A percentile compares a stretch with the other conserved stretches of the same genome.
phyloP scores from a whole-genome alignment of 1,140 invertebrate genomes.

The Amphibalanus amphitrite region DNA sequence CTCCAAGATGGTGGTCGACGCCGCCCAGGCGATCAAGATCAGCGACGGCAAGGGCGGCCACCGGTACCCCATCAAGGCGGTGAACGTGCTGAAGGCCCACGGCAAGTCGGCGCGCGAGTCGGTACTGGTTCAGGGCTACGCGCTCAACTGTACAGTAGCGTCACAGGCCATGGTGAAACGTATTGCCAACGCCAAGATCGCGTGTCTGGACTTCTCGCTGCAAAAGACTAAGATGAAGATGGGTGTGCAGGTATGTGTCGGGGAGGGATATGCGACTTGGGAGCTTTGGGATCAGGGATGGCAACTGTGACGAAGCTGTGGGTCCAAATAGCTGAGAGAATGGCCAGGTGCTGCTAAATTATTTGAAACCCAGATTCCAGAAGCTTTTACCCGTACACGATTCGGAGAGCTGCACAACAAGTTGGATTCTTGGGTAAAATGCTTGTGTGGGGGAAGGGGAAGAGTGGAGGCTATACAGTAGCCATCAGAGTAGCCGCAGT shows the following conservation, averaged over 20 bases:
- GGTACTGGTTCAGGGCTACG: slow-evolving; percentile 77
- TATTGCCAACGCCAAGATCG: slow-evolving; percentile 87
- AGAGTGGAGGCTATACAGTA: too few species aligned
- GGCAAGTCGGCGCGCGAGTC: slow-evolving; percentile 87
- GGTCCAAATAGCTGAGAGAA: too few species aligned
- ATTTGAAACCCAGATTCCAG: too few species aligned
- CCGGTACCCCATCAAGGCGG: slow-evolving; percentile 87
- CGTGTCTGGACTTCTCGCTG: slow-evolving; percentile 92
- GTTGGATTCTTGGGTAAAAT: too few species aligned
- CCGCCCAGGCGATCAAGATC: slow-evolving; percentile 63
- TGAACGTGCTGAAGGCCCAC: slow-evolving; percentile 96
- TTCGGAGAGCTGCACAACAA: too few species aligned
- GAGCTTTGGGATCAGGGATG: too few species aligned
- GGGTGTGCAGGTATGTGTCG: slow-evolving; percentile 63
- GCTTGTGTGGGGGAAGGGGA: too few species aligned
- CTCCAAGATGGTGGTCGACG: slow-evolving; percentile 90
- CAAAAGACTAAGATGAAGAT: slow-evolving; percentile 96
- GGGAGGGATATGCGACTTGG: too few species aligned
- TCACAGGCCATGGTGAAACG: slow-evolving; percentile 89
- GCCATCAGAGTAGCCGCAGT: too few species aligned
- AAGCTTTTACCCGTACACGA: too few species aligned
- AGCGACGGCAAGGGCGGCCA: slow-evolving; percentile 64
- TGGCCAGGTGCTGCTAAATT: too few species aligned
- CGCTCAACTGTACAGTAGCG: slow-evolving; percentile 96
- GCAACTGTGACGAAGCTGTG: too few species aligned